Percentiles rank a stretch among this genome's conserved stretches.
Conservation (phyloP, 2,888 invertebrate species). For the Therioaphis trifolii region DNA sequence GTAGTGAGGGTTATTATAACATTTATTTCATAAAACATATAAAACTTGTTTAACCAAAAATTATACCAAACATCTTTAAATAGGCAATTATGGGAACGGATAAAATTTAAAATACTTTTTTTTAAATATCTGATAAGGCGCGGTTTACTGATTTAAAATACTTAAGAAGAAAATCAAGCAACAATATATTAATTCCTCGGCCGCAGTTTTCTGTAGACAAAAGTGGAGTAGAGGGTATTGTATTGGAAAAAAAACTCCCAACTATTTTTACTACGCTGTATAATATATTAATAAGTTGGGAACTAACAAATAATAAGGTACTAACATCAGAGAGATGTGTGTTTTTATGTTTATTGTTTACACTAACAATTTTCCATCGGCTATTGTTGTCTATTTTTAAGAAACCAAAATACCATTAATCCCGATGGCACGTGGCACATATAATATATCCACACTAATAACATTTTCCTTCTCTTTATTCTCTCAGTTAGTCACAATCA, state of each 20-base stretch:
- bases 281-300: conserved; percentile 22
- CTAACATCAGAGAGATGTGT: conserved; percentile 47
- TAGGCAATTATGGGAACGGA: background rate
- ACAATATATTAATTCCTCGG: conserved; percentile 27
- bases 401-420: conserved; percentile 54
- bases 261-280: conserved; percentile 38
- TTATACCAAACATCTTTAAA: background rate
- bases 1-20: conserved; percentile 4
- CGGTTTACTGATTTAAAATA: conserved; percentile 44
- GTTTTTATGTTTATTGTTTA: conserved; percentile 58
- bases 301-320: conserved; percentile 43
- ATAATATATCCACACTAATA: conserved; percentile 18
- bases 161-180: background rate
- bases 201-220: conserved; percentile 41
- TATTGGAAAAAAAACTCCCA: conserved; percentile 44
- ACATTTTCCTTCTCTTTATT: background rate
- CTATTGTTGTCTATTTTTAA: conserved; percentile 59
- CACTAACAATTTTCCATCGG: conserved; percentile 35
- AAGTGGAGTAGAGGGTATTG: conserved; percentile 55
- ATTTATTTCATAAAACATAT: background rate
- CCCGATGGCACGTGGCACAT: conserved; percentile 37
- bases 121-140: conserved; percentile 36
- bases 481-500: conserved; percentile 20
- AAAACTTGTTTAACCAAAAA: background rate
- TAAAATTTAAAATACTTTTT: conserved; percentile 8